A percentile compares a stretch with the other conserved stretches of the same genome.
Conservation (phyloP, 2,113 vertebrate genomes). For the Craseonycteris thonglongyai region DNA sequence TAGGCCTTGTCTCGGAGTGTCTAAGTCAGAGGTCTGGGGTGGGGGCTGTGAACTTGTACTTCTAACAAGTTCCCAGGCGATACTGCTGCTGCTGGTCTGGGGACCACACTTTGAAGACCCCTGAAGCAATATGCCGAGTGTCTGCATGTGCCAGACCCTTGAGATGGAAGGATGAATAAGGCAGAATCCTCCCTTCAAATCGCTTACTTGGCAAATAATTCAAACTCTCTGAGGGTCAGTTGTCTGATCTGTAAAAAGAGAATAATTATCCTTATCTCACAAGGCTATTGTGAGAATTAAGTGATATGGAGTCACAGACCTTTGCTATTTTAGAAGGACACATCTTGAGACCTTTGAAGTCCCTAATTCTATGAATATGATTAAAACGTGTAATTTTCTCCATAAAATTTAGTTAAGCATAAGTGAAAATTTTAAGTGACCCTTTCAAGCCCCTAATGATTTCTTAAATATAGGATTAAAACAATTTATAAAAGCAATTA, state of each 20-base stretch:
- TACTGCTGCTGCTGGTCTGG: not conserved
- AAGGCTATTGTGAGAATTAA: slow-evolving; percentile 38
- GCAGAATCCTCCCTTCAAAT: not conserved
- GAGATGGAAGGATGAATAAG: not conserved
- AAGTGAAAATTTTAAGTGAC: slow-evolving; percentile 63
- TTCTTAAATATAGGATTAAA: slow-evolving; percentile 62
- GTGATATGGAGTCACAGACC: slow-evolving; percentile 42
- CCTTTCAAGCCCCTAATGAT: slow-evolving; percentile 44
- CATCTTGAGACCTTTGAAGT: slow-evolving; percentile 47
- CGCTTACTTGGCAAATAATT: slow-evolving; percentile 4
- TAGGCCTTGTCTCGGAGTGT: not conserved
- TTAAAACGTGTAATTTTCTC: slow-evolving; percentile 66
- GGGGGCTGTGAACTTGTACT: not conserved
- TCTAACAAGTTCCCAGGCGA: not conserved
- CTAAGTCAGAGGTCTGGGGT: not conserved
- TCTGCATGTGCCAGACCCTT: not conserved
- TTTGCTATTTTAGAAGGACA: slow-evolving; percentile 48
- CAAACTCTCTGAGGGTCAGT: not conserved
- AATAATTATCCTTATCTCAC: slow-evolving; percentile 26
- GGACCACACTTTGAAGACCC: not conserved
- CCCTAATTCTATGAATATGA: slow-evolving; percentile 35
- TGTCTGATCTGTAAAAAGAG: slow-evolving; percentile 16
- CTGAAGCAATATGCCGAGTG: accelerated
- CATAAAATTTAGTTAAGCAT: slow-evolving; percentile 63
- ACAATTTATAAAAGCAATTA: slow-evolving; percentile 67